Percentiles rank a stretch among this genome's conserved stretches.
phyloP scores from a whole-genome alignment of 1,140 invertebrate genomes.

The Galleria mellonella region DNA sequence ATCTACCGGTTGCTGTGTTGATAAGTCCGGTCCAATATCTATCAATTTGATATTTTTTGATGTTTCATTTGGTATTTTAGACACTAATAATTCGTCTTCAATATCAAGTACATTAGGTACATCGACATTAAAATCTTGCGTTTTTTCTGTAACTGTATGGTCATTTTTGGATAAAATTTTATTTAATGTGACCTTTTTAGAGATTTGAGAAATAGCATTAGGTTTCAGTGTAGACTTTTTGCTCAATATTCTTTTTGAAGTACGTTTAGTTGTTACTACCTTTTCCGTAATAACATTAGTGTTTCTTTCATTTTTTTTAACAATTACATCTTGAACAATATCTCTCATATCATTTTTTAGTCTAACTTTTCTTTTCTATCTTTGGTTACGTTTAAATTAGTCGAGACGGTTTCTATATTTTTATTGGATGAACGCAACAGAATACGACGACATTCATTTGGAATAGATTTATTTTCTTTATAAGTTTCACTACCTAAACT shows the following conservation, averaged over 20 bases:
- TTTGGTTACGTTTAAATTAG: not conserved
- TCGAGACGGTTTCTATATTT: not conserved
- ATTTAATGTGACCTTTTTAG: too few relatives aligned
- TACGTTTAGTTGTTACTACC: conserved; percentile 5
- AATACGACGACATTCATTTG: conserved; percentile 12
- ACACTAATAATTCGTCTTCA: conserved; percentile 11
- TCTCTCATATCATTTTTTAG: conserved; percentile 9
- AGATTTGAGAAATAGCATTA: too few relatives aligned
- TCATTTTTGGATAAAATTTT: too few relatives aligned
- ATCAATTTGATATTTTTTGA: not conserved
- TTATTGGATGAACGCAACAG: conserved; percentile 26
- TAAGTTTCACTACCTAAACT: not conserved
- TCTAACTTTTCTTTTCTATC: conserved; percentile 9
- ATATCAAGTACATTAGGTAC: conserved; percentile 4
- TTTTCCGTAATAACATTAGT: not conserved
- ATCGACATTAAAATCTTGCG: too few relatives aligned
- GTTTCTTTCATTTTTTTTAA: not conserved
- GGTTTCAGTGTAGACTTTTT: not conserved
- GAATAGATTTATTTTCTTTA: conserved; percentile 13
- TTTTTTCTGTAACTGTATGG: too few relatives aligned
- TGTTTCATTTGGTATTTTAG: conserved; percentile 6
- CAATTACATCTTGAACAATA: not conserved
- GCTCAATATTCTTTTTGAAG: conserved; percentile 1
- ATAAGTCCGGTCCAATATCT: not conserved
- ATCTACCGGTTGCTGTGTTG: not conserved